These are phyloP conservation scores for Puntigrus tetrazona DNA, from an alignment of 2,113 vertebrate species.

Conservation along the genomic window DNA sequence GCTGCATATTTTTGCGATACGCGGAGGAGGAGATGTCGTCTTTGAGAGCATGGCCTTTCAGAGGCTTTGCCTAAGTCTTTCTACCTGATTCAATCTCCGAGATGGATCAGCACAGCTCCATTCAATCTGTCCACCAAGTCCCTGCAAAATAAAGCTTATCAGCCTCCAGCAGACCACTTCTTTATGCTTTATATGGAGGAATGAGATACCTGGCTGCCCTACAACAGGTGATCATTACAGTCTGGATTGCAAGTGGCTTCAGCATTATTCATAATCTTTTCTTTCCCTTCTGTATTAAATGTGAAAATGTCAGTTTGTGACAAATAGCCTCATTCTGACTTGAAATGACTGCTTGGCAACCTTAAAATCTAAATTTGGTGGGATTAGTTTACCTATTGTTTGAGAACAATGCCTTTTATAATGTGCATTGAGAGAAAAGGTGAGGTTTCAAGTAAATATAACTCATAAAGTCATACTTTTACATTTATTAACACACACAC, in stretches of 20 bases:
- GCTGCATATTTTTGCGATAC: neutral
- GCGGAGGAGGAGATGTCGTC: neutral
- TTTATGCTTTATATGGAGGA: constrained; percentile 11
- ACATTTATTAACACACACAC: too few species aligned
- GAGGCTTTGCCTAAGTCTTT: constrained; percentile 26
- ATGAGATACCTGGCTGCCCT: constrained; percentile 14
- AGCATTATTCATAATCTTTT: neutral
- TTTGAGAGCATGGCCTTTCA: constrained; percentile 9
- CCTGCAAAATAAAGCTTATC: constrained; percentile 41
- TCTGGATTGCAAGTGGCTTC: neutral
- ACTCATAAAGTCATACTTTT: neutral
- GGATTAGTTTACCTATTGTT: neutral
- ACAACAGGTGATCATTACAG: neutral
- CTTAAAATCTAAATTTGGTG: neutral
- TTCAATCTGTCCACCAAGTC: constrained; percentile 39
- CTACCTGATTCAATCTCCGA: constrained; percentile 49
- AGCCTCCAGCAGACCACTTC: constrained; percentile 28
- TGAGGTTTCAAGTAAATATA: neutral
- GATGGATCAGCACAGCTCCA: constrained; percentile 45
- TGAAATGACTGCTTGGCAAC: neutral
- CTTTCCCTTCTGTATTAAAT: neutral
- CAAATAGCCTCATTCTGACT: neutral
- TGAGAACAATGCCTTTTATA: neutral
- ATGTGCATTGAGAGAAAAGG: neutral
- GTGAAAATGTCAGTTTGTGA: neutral